Conservation (phyloP, 2,797 vertebrate species). For the Triplophysa bombifrons region DNA sequence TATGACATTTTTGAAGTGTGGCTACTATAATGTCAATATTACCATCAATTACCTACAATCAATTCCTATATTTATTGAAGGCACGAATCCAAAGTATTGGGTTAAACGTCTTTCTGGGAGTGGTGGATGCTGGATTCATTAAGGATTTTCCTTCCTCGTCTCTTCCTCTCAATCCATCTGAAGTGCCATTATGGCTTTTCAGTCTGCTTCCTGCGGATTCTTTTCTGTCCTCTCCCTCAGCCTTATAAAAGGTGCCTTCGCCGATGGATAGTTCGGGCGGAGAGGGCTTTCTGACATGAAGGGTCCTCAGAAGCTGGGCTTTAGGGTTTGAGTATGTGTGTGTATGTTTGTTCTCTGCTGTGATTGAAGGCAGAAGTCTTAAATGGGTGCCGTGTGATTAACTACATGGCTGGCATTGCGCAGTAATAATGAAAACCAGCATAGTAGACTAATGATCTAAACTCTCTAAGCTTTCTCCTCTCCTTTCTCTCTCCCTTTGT, state of each 20-base stretch:
- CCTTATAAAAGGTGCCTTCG: constrained; percentile 73
- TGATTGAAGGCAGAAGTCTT: constrained; percentile 76
- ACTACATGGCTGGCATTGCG: constrained; percentile 76
- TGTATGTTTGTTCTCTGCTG: constrained; percentile 61
- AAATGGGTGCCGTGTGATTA: constrained; percentile 79
- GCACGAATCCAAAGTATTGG: constrained; percentile 48
- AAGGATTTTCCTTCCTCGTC: constrained; percentile 71
- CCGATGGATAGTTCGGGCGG: constrained; percentile 53
- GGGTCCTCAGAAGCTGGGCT: constrained; percentile 65
- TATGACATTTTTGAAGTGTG: too few species aligned
- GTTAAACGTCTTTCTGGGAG: constrained; percentile 69
- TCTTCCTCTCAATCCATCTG: constrained; percentile 74
- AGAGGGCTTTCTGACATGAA: constrained; percentile 63
- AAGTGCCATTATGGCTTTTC: constrained; percentile 82
- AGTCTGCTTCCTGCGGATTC: constrained; percentile 81
- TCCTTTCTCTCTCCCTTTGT: constrained; percentile 10
- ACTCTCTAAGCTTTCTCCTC: constrained; percentile 63
- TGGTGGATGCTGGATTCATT: constrained; percentile 81
- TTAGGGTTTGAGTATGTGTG: constrained; percentile 32
- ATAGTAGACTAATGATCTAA: constrained; percentile 81
- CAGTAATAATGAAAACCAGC: constrained; percentile 75
- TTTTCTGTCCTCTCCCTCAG: constrained; percentile 73
- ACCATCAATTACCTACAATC: too few species aligned
- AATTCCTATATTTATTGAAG: constrained; percentile 5
- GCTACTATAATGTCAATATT: too few species aligned